phyloP scores from a whole-genome alignment of 1,140 invertebrate species.

The Chymomyza costata region DNA sequence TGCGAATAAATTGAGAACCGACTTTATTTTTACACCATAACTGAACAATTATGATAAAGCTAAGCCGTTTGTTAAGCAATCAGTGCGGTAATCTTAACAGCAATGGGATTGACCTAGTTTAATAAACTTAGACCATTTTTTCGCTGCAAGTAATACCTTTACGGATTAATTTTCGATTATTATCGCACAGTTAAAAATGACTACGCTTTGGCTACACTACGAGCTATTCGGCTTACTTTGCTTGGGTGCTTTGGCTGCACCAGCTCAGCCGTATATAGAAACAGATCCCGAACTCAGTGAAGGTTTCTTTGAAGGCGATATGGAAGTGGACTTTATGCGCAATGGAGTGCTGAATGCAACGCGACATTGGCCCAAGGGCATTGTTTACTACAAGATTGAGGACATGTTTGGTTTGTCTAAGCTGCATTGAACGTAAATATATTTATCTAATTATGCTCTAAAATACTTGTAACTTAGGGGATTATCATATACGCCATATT shows the following conservation, averaged over 20 bases:
- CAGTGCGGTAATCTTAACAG: too few relatives aligned
- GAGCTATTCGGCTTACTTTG: constrained; percentile 15
- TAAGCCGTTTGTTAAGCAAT: too few relatives aligned
- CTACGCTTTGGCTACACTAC: constrained; percentile 1
- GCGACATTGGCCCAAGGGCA: constrained; percentile 56
- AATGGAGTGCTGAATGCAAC: constrained; percentile 28
- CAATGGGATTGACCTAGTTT: too few relatives aligned
- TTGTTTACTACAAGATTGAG: constrained; percentile 70
- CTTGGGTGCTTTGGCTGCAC: constrained; percentile 15
- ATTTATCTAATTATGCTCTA: not conserved
- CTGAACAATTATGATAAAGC: too few relatives aligned
- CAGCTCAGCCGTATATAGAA: not conserved
- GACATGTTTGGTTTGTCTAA: constrained; percentile 45
- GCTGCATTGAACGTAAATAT: not conserved
- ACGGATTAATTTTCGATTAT: too few relatives aligned
- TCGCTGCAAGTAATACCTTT: too few relatives aligned
- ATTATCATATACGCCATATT: constrained; percentile 30
- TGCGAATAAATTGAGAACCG: too few relatives aligned
- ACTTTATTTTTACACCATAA: too few relatives aligned
- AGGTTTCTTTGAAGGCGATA: constrained; percentile 53
- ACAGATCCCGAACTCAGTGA: constrained; percentile 46
- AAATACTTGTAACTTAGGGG: constrained; percentile 1
- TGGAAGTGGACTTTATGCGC: constrained; percentile 32
- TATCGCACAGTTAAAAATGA: constrained; percentile 48
- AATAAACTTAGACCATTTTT: too few relatives aligned